phyloP scores from a whole-genome alignment of 2,888 invertebrate species.

The Megaustenia siamemsis region DNA sequence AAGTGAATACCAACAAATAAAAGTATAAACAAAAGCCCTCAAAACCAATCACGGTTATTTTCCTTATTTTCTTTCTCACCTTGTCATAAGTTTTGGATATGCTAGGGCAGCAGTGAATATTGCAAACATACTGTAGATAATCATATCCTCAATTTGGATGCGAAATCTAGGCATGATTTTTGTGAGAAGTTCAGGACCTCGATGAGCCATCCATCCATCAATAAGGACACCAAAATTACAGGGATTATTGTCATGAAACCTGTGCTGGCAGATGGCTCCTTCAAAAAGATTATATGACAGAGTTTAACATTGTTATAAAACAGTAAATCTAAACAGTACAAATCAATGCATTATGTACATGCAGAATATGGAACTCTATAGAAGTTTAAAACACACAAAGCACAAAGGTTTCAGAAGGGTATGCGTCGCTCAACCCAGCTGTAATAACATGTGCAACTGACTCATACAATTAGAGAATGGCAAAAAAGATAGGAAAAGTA shows the following conservation, averaged over 20 bases:
- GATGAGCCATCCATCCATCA: slow-evolving; percentile 81
- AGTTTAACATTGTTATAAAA: too few species aligned
- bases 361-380: too few species aligned
- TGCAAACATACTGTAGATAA: slow-evolving; percentile 74
- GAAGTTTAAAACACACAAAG: too few species aligned
- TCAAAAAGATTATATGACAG: background rate
- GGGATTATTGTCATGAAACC: slow-evolving; percentile 73
- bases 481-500: too few species aligned
- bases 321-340: too few species aligned
- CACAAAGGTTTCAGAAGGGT: too few species aligned
- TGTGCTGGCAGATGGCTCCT: slow-evolving; percentile 43
- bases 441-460: too few species aligned
- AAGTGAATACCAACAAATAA: background rate
- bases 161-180: slow-evolving; percentile 69
- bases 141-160: slow-evolving; percentile 72
- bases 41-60: background rate
- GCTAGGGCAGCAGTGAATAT: slow-evolving; percentile 73
- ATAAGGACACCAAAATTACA: slow-evolving; percentile 82
- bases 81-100: slow-evolving; percentile 74
- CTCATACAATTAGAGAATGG: too few species aligned
- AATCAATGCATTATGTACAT: too few species aligned
- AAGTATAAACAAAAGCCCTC: background rate
- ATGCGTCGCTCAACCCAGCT: too few species aligned
- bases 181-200: slow-evolving; percentile 79
- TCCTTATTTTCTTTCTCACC: slow-evolving; percentile 58